A percentile compares a stretch with the other conserved stretches of the same genome.
These are phyloP conservation scores for Frankliniella intonsa DNA, from an alignment of 2,888 invertebrate genomes.

Conservation along the genomic window DNA sequence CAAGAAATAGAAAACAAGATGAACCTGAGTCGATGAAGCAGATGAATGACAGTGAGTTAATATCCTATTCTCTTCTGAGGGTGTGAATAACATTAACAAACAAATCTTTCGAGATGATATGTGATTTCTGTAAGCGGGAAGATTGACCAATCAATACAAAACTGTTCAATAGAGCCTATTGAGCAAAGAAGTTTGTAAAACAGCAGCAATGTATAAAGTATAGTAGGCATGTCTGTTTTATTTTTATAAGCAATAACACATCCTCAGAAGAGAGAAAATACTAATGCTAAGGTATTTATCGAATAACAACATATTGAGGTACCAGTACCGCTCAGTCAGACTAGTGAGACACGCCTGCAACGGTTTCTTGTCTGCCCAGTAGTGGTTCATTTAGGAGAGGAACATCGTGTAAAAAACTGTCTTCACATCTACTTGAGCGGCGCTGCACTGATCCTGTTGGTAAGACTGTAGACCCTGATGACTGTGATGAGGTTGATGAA, in stretches of 20 bases:
- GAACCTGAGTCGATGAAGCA: background rate
- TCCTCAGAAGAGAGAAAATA: slow-evolving; percentile 1
- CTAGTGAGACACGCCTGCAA: slow-evolving; percentile 12
- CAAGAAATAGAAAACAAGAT: background rate
- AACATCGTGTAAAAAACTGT: slow-evolving; percentile 8
- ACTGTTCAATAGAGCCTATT: background rate
- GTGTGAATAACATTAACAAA: background rate
- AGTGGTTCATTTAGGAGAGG: slow-evolving; percentile 14
- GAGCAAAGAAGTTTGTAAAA: background rate
- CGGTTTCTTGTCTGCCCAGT: slow-evolving; percentile 18
- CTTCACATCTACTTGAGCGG: slow-evolving; percentile 22
- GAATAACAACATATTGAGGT: slow-evolving; percentile 20
- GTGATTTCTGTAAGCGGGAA: background rate
- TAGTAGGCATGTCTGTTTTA: background rate
- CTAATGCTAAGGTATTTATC: slow-evolving; percentile 2
- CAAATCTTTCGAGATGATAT: background rate
- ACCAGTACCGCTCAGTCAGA: slow-evolving; percentile 15
- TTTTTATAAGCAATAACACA: background rate
- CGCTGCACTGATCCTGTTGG: background rate
- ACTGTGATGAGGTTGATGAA: slow-evolving; percentile 1
- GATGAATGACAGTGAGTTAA: background rate
- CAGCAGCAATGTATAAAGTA: no score
- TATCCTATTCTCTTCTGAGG: slow-evolving; percentile 11
- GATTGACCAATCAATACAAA: background rate
- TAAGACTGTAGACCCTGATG: slow-evolving; percentile 1